A percentile compares a stretch with the other conserved stretches of the same genome.
Evolutionary conservation across 2,797 vertebrate species (phyloP).

Genomic region (Pygocentrus nattereri): DNA sequence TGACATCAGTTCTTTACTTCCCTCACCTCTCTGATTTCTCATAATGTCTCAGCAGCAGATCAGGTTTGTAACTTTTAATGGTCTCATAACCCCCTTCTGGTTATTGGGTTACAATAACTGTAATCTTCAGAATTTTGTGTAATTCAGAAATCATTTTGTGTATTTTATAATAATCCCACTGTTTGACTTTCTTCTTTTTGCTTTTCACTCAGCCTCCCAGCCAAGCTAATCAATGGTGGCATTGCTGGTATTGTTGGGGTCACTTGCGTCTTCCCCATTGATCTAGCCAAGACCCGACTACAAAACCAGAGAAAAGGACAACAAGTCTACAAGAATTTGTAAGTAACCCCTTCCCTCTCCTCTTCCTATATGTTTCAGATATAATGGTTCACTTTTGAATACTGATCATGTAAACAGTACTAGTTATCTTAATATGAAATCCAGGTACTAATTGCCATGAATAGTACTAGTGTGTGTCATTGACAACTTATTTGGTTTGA

Average conservation of each 20-base stretch:
- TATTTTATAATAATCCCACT: not conserved
- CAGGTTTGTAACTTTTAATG: conserved; percentile 65
- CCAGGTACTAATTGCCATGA: not conserved
- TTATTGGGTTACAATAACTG: too few relatives aligned
- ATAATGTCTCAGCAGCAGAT: conserved; percentile 83
- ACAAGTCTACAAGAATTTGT: conserved; percentile 87
- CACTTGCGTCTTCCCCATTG: conserved; percentile 88
- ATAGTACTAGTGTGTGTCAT: too few relatives aligned
- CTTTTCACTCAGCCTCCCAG: conserved; percentile 78
- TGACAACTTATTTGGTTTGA: not conserved
- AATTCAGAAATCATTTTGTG: not conserved
- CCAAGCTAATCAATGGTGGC: conserved; percentile 90
- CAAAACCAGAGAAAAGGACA: conserved; percentile 88
- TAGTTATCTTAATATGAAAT: too few relatives aligned
- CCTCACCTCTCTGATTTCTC: conserved; percentile 44
- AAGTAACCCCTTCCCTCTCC: conserved; percentile 55
- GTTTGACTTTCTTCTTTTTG: not conserved
- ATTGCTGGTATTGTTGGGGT: conserved; percentile 88
- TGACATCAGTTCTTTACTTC: conserved; percentile 16
- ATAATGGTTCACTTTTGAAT: too few relatives aligned
- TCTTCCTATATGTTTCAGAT: not conserved
- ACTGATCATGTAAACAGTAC: too few relatives aligned
- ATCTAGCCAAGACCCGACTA: conserved; percentile 87
- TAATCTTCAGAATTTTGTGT: too few relatives aligned
- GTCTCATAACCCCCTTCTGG: not conserved